phyloP scores from a whole-genome alignment of 2,888 invertebrate genomes.

The Alentia gelatinosa region DNA sequence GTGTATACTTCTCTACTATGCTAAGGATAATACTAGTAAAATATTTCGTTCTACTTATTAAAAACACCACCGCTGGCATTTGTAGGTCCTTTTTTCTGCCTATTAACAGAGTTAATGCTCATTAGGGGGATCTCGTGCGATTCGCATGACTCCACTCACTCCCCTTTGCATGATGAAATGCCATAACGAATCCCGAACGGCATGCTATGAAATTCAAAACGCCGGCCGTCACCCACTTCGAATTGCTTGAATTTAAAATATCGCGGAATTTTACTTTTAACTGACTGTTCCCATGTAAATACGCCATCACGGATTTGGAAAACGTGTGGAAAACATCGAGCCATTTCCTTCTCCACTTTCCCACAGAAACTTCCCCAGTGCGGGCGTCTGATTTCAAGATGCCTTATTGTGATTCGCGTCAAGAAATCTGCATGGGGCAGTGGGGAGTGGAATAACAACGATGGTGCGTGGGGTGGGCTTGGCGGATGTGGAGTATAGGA shows the following conservation, averaged over 20 bases:
- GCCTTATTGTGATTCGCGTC: not conserved
- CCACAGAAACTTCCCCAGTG: not conserved
- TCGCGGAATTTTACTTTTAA: not conserved
- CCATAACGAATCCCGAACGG: conserved; percentile 1
- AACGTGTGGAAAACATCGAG: not conserved
- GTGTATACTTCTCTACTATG: too few species aligned
- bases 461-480: too few species aligned
- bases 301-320: not conserved
- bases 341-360: not conserved
- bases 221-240: not conserved
- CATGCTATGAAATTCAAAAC: conserved; percentile 29
- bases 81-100: too few species aligned
- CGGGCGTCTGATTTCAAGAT: not conserved
- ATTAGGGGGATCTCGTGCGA: not conserved
- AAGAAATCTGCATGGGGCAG: too few species aligned
- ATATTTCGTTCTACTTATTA: too few species aligned
- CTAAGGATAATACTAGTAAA: too few species aligned
- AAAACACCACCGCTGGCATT: too few species aligned
- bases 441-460: too few species aligned
- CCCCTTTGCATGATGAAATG: not conserved
- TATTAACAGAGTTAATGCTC: not conserved
- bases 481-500: too few species aligned
- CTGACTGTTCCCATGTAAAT: not conserved
- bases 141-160: not conserved
- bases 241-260: not conserved